Conservation (phyloP, 1,140 invertebrate species). For the Lepidurus apus region DNA sequence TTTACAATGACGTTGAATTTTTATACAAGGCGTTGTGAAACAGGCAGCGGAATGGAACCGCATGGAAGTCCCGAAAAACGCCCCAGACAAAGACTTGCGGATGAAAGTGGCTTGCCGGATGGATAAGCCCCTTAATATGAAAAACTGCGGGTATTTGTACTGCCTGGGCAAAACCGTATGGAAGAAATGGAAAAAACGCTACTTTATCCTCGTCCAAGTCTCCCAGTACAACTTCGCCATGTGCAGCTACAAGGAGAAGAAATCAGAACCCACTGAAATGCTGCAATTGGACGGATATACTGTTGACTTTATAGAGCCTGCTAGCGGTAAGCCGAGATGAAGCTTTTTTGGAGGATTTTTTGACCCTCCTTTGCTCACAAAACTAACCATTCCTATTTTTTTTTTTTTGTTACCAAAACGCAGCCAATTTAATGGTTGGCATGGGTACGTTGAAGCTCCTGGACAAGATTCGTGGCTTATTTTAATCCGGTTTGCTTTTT, state of each 20-base stretch:
- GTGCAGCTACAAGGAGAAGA: slow-evolving; percentile 99
- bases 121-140: slow-evolving; percentile 99
- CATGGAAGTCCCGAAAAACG: slow-evolving; percentile 91
- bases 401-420: slow-evolving; percentile 44
- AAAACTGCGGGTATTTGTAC: slow-evolving; percentile 92
- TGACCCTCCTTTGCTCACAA: slow-evolving; percentile 25
- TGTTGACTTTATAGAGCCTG: slow-evolving; percentile 96
- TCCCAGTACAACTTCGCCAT: slow-evolving; percentile 99
- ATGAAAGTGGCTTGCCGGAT: slow-evolving; percentile 97
- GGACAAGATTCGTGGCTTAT: background rate
- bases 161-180: slow-evolving; percentile 94
- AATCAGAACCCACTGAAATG: slow-evolving; percentile 98
- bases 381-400: background rate
- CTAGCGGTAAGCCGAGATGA: slow-evolving; percentile 58
- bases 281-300: slow-evolving; percentile 99
- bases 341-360: background rate
- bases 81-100: slow-evolving; percentile 86
- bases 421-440: slow-evolving; percentile 83
- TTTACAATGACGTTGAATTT: background rate
- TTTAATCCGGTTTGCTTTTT: slow-evolving; percentile 25
- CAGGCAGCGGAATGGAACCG: slow-evolving; percentile 94
- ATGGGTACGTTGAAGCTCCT: slow-evolving; percentile 53
- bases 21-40: slow-evolving; percentile 36
- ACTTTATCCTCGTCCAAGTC: slow-evolving; percentile 97
- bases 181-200: slow-evolving; percentile 99